These are phyloP conservation scores for Clinocottus analis DNA, from an alignment of 2,113 vertebrate genomes.

Conservation along the genomic window DNA sequence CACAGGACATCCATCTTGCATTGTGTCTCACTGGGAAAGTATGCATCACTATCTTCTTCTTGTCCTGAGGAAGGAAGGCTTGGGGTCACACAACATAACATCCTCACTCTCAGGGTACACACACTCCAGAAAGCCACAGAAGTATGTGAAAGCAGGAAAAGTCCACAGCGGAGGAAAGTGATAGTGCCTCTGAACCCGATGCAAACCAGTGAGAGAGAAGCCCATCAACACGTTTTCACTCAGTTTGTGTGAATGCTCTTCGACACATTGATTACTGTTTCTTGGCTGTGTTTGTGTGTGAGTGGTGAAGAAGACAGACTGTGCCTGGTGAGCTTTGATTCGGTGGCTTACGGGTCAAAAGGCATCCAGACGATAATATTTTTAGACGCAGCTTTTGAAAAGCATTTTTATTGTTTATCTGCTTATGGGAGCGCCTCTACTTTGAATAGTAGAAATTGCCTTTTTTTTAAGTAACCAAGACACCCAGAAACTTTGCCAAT, in stretches of 20 bases:
- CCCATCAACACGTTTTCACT: constrained; percentile 40
- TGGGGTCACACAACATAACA: constrained; percentile 49
- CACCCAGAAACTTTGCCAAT: background rate
- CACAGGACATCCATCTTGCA: constrained; percentile 11
- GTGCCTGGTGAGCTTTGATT: constrained; percentile 15
- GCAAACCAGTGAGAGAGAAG: constrained; percentile 20
- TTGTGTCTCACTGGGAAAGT: constrained; percentile 62
- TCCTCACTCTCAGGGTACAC: constrained; percentile 27
- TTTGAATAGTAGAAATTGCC: background rate
- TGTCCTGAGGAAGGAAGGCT: constrained; percentile 78
- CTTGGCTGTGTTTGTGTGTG: constrained; percentile 13
- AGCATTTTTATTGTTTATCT: background rate
- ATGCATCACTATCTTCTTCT: constrained; percentile 66
- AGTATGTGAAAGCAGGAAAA: constrained; percentile 73
- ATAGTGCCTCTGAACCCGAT: constrained; percentile 39
- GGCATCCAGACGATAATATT: background rate
- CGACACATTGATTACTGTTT: constrained; percentile 3
- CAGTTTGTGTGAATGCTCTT: constrained; percentile 5
- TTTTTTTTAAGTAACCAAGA: background rate
- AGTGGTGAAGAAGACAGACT: background rate
- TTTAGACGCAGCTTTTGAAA: background rate
- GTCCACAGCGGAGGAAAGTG: constrained; percentile 39
- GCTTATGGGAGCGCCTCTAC: background rate
- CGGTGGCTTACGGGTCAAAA: constrained; percentile 17
- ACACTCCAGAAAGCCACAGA: constrained; percentile 25